Evolutionary conservation across 2,888 invertebrate genomes (phyloP).

Genomic region (Pheosia tremula): DNA sequence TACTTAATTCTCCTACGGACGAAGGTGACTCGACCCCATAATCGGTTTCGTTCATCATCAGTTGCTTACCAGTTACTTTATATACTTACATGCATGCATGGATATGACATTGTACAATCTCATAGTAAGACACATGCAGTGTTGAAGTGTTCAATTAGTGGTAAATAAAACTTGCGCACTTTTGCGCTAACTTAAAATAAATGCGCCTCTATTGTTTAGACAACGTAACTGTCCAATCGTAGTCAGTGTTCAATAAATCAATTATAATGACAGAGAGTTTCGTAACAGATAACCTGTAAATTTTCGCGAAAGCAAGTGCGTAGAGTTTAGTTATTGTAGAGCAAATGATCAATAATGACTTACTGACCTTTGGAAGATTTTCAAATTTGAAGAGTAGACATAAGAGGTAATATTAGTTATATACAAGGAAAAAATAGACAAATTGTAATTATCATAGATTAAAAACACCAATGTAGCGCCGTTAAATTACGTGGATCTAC

Average conservation of each 20-base stretch:
- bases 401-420: too few species aligned
- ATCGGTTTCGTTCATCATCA: too few species aligned
- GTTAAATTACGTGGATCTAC: too few species aligned
- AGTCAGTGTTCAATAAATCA: constrained; percentile 6
- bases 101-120: constrained; percentile 38
- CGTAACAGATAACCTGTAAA: constrained; percentile 3
- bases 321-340: constrained; percentile 2
- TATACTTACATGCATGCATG: too few species aligned
- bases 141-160: constrained; percentile 4
- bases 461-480: too few species aligned
- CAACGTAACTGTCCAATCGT: constrained; percentile 3
- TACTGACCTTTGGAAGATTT: neutral
- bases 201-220: neutral
- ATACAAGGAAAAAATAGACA: neutral
- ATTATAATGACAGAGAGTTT: constrained; percentile 6
- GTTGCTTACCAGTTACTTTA: too few species aligned
- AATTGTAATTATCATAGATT: neutral
- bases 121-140: constrained; percentile 34
- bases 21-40: too few species aligned
- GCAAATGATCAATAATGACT: neutral
- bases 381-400: neutral
- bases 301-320: neutral
- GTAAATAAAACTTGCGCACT: neutral
- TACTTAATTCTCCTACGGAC: too few species aligned
- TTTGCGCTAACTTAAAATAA: neutral